Conservation (phyloP, 2,888 invertebrate species). For the Quadroppia sp. region DNA sequence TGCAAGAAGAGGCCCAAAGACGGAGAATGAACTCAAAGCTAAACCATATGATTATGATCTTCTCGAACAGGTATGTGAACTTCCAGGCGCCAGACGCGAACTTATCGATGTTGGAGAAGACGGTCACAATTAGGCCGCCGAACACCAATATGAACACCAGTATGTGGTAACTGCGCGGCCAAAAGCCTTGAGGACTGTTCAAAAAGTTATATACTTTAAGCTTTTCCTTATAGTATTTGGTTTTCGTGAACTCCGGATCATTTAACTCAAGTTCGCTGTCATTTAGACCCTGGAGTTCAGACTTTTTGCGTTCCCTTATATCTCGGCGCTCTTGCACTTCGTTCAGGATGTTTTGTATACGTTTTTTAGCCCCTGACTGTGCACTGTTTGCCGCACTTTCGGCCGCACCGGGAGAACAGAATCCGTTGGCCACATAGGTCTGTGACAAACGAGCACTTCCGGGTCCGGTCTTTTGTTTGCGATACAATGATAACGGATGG, state of each 20-base stretch:
- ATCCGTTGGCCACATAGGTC: background rate
- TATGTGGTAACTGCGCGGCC: conserved; percentile 38
- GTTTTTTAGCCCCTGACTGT: background rate
- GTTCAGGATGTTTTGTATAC: conserved; percentile 4
- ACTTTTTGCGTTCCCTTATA: conserved; percentile 24
- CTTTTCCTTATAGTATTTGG: conserved; percentile 37
- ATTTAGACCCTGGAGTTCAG: background rate
- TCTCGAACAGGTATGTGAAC: conserved; percentile 34
- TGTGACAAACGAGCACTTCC: background rate
- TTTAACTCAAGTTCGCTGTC: background rate
- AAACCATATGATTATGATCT: conserved; percentile 37
- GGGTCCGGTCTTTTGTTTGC: background rate
- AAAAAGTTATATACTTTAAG: conserved; percentile 40
- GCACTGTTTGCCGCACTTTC: background rate
- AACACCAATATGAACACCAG: conserved; percentile 36
- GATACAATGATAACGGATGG: conserved; percentile 6
- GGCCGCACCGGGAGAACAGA: background rate
- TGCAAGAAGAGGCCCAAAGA: conserved; percentile 35
- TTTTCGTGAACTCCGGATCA: background rate
- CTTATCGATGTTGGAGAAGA: conserved; percentile 32
- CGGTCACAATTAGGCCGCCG: conserved; percentile 29
- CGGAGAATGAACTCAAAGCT: conserved; percentile 31
- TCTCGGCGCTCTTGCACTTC: conserved; percentile 29
- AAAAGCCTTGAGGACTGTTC: conserved; percentile 33
- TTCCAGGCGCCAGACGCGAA: conserved; percentile 13